Evolutionary conservation across 2,888 invertebrate genomes (phyloP).

Genomic region (Auanema freiburgensis): DNA sequence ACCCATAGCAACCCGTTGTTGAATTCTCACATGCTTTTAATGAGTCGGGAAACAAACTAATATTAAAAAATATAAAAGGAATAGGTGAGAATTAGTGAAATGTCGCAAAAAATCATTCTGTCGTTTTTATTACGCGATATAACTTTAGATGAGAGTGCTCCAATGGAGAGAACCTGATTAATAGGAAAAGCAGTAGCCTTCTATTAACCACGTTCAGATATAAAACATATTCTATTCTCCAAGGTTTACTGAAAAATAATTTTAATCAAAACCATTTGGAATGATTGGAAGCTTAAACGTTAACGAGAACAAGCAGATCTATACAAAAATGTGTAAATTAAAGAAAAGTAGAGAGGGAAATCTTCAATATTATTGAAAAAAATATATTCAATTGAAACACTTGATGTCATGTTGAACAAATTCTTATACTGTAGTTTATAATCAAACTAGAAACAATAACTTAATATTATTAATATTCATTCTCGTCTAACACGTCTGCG

Average conservation of each 20-base stretch:
- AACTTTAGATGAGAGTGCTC: too few relatives aligned
- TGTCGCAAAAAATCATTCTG: too few relatives aligned
- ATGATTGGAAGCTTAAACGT: not conserved
- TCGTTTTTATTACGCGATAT: too few relatives aligned
- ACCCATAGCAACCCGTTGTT: too few relatives aligned
- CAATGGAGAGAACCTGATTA: too few relatives aligned
- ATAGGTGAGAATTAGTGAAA: too few relatives aligned
- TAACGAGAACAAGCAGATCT: not conserved
- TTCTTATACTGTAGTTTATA: not conserved
- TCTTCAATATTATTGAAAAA: conserved; percentile 2
- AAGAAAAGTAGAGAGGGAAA: not conserved
- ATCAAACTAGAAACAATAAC: too few relatives aligned
- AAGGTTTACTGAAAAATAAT: not conserved
- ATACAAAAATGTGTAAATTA: not conserved
- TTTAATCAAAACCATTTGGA: not conserved
- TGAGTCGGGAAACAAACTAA: too few relatives aligned
- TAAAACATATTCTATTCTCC: not conserved
- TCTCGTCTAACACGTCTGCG: conserved; percentile 16
- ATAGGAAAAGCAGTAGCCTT: too few relatives aligned
- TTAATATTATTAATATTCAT: not conserved
- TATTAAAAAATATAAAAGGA: too few relatives aligned
- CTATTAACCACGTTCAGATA: too few relatives aligned
- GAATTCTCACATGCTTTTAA: too few relatives aligned
- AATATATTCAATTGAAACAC: conserved; percentile 2
- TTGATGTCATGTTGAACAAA: not conserved